Percentiles rank a stretch among this genome's conserved stretches.
Conservation (phyloP, 2,797 vertebrate genomes). For the Chrysocyon brachyurus region DNA sequence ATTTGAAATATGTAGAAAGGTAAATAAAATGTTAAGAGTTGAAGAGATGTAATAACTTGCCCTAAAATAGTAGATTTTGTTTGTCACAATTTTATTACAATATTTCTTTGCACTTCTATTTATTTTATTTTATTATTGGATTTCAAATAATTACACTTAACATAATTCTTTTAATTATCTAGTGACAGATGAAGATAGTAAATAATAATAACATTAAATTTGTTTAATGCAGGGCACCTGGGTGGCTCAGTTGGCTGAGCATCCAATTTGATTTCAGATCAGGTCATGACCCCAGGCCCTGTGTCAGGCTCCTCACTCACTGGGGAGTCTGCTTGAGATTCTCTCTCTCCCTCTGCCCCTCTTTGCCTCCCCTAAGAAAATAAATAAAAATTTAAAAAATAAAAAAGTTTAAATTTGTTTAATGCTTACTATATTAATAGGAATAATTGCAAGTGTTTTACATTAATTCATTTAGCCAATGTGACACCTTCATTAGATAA, state of each 20-base stretch:
- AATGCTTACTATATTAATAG: background rate
- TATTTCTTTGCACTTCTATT: constrained; percentile 3
- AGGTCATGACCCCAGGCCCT: background rate
- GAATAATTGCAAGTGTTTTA: background rate
- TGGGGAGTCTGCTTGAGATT: background rate
- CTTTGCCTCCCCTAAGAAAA: background rate
- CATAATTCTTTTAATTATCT: background rate
- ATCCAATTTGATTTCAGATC: background rate
- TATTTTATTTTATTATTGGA: constrained; percentile 6
- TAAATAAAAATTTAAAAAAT: background rate
- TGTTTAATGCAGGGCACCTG: background rate
- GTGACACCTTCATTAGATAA: background rate
- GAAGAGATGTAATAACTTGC: background rate
- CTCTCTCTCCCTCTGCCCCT: background rate
- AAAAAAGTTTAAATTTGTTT: background rate
- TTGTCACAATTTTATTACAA: constrained; percentile 12
- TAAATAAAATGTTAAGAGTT: constrained; percentile 6
- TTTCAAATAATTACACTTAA: background rate
- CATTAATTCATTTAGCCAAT: background rate
- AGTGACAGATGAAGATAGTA: background rate
- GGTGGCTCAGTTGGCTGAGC: background rate
- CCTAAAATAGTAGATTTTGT: constrained; percentile 41
- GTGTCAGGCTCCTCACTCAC: accelerated
- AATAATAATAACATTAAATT: constrained; percentile 2
- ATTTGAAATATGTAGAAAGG: background rate